phyloP scores from a whole-genome alignment of 2,797 vertebrate species.

The Phalloptychus januarius region DNA sequence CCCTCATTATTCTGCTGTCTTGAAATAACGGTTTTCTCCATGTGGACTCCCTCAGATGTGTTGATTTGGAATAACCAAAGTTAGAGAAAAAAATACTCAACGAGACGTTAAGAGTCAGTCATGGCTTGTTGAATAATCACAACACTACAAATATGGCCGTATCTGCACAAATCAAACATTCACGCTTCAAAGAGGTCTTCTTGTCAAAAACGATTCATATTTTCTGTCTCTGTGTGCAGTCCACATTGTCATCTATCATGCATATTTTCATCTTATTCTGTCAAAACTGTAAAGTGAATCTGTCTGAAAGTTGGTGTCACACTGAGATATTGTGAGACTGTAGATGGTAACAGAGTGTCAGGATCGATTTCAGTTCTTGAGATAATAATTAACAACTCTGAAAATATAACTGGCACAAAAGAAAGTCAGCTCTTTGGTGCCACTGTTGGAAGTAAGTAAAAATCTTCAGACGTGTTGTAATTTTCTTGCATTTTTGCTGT shows the following conservation, averaged over 20 bases:
- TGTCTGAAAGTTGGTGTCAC: constrained; percentile 26
- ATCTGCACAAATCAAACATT: constrained; percentile 35
- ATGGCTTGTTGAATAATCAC: constrained; percentile 32
- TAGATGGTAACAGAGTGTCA: constrained; percentile 28
- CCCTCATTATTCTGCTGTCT: constrained; percentile 26
- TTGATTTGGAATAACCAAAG: constrained; percentile 30
- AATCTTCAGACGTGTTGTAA: constrained; percentile 23
- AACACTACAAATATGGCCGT: constrained; percentile 24
- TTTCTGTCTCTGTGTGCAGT: constrained; percentile 6
- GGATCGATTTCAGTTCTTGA: constrained; percentile 40
- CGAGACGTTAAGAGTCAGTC: constrained; percentile 40
- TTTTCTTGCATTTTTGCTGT: constrained; percentile 3
- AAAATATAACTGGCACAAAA: constrained; percentile 40
- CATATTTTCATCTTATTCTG: constrained; percentile 13
- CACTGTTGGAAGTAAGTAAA: constrained; percentile 20
- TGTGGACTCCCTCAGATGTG: constrained; percentile 1
- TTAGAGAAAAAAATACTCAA: constrained; percentile 16
- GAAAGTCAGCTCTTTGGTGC: constrained; percentile 29
- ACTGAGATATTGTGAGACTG: constrained; percentile 28
- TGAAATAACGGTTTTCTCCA: constrained; percentile 10
- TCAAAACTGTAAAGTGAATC: constrained; percentile 26
- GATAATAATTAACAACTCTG: constrained; percentile 46
- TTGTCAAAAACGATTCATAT: constrained; percentile 34
- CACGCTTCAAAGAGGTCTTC: constrained; percentile 1
- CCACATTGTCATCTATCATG: constrained; percentile 14